These are phyloP conservation scores for Psettodes erumei DNA, from an alignment of 2,113 vertebrate species.

Conservation along the genomic window DNA sequence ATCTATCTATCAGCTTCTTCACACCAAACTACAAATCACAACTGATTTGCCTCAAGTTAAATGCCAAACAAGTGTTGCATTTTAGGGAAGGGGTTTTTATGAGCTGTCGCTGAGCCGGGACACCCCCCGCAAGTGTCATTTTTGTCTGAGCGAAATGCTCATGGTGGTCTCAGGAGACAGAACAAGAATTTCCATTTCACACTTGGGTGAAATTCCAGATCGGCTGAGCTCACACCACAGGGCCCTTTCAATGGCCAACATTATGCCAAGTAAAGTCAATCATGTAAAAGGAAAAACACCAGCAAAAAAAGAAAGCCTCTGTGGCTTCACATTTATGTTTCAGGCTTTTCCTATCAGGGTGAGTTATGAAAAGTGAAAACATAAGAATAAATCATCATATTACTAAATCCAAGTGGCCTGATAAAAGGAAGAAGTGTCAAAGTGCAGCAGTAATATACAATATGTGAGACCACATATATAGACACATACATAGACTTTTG, in stretches of 20 bases:
- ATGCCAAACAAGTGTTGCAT: conserved; percentile 15
- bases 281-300: conserved; percentile 36
- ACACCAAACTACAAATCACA: neutral
- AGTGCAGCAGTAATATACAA: neutral
- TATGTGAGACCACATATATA: neutral
- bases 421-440: neutral
- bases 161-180: conserved; percentile 41
- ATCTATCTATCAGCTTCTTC: neutral
- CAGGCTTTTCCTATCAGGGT: neutral
- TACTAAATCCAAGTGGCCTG: neutral
- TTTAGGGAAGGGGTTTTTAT: conserved; percentile 11
- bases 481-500: neutral
- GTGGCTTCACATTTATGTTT: neutral
- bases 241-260: conserved; percentile 38
- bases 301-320: neutral
- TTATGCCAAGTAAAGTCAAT: conserved; percentile 48
- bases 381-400: neutral
- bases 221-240: conserved; percentile 38
- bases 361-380: conserved; percentile 9
- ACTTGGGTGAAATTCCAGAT: conserved; percentile 58
- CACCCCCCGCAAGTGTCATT: conserved; percentile 32
- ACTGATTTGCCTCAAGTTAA: neutral
- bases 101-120: conserved; percentile 1
- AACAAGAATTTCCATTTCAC: conserved; percentile 66
- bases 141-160: conserved; percentile 38